Conservation (phyloP, 2,888 invertebrate genomes). For the Odontocerum albicorne region DNA sequence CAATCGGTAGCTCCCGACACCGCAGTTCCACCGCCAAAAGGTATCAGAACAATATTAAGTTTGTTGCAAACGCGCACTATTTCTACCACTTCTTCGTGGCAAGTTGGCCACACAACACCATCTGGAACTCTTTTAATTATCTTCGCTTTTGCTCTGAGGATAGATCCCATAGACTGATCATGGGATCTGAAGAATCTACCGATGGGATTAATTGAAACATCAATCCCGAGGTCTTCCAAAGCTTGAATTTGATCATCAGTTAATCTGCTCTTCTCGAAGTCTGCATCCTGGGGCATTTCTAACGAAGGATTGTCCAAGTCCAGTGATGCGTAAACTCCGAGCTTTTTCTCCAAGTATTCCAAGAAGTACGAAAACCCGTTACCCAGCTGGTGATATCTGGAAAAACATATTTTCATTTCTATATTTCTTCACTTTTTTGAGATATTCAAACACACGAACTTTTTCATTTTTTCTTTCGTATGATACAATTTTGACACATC, state of each 20-base stretch:
- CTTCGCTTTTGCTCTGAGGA: constrained; percentile 74
- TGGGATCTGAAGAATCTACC: constrained; percentile 88
- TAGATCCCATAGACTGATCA: constrained; percentile 91
- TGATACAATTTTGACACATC: too few species aligned
- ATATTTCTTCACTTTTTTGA: too few species aligned
- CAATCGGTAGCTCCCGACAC: constrained; percentile 88
- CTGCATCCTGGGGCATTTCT: constrained; percentile 53
- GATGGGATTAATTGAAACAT: constrained; percentile 70
- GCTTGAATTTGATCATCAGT: constrained; percentile 62
- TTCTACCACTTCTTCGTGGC: constrained; percentile 81
- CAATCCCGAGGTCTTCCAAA: constrained; percentile 56
- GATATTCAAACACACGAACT: too few species aligned
- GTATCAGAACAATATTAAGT: constrained; percentile 81
- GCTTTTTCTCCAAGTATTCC: constrained; percentile 74
- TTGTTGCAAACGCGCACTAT: constrained; percentile 76
- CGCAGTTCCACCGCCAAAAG: constrained; percentile 93
- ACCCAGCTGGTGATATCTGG: constrained; percentile 76
- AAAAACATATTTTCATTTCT: too few species aligned
- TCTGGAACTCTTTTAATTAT: constrained; percentile 87
- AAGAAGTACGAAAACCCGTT: constrained; percentile 75
- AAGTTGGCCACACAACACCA: constrained; percentile 87
- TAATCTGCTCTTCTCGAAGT: constrained; percentile 67
- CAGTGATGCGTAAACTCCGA: constrained; percentile 64
- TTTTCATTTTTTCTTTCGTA: too few species aligned
- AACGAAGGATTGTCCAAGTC: constrained; percentile 59